phyloP scores from a whole-genome alignment of 2,797 vertebrate genomes.

The Ciconia nigra region DNA sequence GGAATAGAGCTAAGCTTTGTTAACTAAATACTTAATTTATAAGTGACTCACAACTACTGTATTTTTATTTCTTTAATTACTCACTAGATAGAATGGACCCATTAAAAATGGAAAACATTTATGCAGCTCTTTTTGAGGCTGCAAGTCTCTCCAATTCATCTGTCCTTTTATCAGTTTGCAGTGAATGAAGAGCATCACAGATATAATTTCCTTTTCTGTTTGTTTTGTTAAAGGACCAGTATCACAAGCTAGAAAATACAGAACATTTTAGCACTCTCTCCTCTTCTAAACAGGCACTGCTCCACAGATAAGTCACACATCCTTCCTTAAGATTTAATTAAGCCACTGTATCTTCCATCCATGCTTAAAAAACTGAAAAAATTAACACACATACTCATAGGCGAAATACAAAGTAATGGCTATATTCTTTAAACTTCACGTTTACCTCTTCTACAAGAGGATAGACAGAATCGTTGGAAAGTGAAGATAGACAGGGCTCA shows the following conservation, averaged over 20 bases:
- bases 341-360: background rate
- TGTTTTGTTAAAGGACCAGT: background rate
- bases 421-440: slow-evolving; percentile 43
- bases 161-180: background rate
- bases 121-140: background rate
- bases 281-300: background rate
- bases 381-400: slow-evolving; percentile 32
- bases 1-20: background rate
- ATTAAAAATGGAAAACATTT: slow-evolving; percentile 14
- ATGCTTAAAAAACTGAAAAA: background rate
- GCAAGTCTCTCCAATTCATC: background rate
- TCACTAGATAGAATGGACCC: background rate
- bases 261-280: background rate
- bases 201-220: background rate
- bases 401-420: slow-evolving; percentile 32
- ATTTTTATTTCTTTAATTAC: background rate
- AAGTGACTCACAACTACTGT: background rate
- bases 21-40: background rate
- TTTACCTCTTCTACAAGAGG: slow-evolving; percentile 51
- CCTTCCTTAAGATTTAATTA: background rate
- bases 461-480: slow-evolving; percentile 34
- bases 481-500: background rate
- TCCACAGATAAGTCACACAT: slow-evolving; percentile 19
- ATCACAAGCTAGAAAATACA: background rate
- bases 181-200: slow-evolving; percentile 1